Percentiles rank a stretch among this genome's conserved stretches.
Evolutionary conservation across 2,888 invertebrate genomes (phyloP).

Genomic region (Halictus ligatus): DNA sequence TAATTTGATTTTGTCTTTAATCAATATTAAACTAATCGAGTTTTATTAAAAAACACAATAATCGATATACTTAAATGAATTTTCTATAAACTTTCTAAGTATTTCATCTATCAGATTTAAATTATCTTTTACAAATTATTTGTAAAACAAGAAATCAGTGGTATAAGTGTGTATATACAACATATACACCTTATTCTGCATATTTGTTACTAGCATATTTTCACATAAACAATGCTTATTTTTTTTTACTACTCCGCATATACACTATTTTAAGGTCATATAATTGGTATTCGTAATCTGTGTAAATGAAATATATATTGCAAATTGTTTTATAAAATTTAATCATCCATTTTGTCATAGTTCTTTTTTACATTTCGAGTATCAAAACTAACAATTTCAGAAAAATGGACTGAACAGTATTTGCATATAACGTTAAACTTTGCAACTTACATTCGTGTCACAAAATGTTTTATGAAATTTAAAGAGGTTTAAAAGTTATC

Average conservation of each 20-base stretch:
- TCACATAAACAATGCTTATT: conserved; percentile 5
- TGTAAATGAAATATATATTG: conserved; percentile 22
- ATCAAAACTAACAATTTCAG: conserved; percentile 16
- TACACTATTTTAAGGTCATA: conserved; percentile 8
- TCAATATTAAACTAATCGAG: conserved; percentile 8
- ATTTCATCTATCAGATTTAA: conserved; percentile 27
- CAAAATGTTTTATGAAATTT: conserved; percentile 13
- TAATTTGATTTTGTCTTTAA: conserved; percentile 24
- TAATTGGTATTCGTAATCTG: conserved; percentile 3
- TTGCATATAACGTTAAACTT: conserved; percentile 15
- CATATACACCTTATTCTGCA: not conserved
- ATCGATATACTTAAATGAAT: conserved; percentile 14
- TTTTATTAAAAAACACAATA: conserved; percentile 18
- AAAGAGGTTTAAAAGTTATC: conserved; percentile 10
- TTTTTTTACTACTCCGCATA: not conserved
- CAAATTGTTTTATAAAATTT: conserved; percentile 29
- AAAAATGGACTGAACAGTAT: conserved; percentile 17
- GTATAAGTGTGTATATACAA: conserved; percentile 14
- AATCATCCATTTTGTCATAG: conserved; percentile 19
- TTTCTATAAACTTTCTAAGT: not conserved
- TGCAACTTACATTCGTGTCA: conserved; percentile 14
- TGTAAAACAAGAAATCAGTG: conserved; percentile 2
- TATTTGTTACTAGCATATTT: conserved; percentile 13
- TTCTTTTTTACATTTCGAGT: conserved; percentile 26
- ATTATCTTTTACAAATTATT: conserved; percentile 22